phyloP scores from a whole-genome alignment of 2,888 invertebrate species.

The Parelbella ahira region DNA sequence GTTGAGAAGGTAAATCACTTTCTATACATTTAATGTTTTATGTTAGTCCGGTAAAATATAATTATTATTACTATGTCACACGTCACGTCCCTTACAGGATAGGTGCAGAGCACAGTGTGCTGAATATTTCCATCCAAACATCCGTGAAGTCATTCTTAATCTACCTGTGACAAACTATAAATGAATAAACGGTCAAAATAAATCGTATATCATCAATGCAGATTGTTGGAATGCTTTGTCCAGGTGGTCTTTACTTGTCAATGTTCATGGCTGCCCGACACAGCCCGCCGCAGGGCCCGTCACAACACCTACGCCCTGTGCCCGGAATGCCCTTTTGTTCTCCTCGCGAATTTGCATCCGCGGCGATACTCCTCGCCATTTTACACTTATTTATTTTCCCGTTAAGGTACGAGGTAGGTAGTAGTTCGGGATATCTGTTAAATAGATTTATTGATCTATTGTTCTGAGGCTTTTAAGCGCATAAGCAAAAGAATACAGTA shows the following conservation, averaged over 20 bases:
- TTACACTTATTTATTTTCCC: conserved; percentile 14
- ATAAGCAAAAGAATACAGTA: neutral
- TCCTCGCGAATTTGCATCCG: conserved; percentile 24
- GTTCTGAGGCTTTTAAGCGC: conserved; percentile 7
- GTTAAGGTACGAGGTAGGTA: neutral
- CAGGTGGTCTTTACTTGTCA: neutral
- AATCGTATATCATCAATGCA: neutral
- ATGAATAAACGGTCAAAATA: no score
- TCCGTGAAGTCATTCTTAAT: no score
- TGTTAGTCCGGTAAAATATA: no score
- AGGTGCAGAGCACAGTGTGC: no score
- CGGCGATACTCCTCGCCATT: conserved; percentile 15
- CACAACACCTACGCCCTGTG: conserved; percentile 22
- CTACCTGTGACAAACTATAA: no score
- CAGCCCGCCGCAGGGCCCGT: conserved; percentile 1
- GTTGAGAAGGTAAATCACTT: no score
- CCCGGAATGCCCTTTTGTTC: conserved; percentile 26
- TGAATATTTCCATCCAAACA: no score
- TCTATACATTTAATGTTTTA: no score
- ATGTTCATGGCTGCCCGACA: conserved; percentile 11
- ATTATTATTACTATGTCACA: no score
- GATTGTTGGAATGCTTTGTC: neutral
- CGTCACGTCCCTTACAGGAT: no score
- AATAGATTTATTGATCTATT: conserved; percentile 16
- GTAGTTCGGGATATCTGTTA: neutral